Percentiles rank a stretch among this genome's conserved stretches.
phyloP scores from a whole-genome alignment of 2,113 vertebrate species.

The Brachyhypopomus gauderio region DNA sequence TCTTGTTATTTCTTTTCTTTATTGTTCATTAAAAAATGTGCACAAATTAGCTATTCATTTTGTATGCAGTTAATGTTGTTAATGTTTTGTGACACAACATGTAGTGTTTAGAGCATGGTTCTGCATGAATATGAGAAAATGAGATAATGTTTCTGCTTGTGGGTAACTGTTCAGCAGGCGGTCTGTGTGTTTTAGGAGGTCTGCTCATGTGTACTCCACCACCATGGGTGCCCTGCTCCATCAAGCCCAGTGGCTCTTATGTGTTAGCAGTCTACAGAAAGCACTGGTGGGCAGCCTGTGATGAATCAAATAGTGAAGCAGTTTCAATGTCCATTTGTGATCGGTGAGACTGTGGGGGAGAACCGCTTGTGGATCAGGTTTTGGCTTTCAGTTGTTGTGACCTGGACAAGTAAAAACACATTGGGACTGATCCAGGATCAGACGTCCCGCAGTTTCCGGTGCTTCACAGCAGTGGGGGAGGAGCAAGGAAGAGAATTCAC shows the following conservation, averaged over 20 bases:
- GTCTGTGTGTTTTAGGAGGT: conserved; percentile 7
- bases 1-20: neutral
- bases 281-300: conserved; percentile 47
- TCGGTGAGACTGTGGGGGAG: neutral
- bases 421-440: neutral
- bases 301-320: conserved; percentile 37
- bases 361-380: neutral
- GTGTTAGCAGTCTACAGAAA: conserved; percentile 52
- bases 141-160: neutral
- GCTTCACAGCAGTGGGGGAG: conserved; percentile 6
- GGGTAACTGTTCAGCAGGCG: neutral
- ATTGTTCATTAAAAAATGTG: neutral
- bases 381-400: conserved; percentile 19
- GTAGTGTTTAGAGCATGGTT: neutral
- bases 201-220: conserved; percentile 27
- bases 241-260: conserved; percentile 50
- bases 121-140: neutral
- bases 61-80: neutral
- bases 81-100: too few species aligned
- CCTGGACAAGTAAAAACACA: conserved; percentile 6
- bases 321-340: conserved; percentile 26
- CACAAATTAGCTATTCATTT: neutral
- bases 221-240: conserved; percentile 11
- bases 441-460: neutral
- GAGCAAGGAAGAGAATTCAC: conserved; percentile 4